These are phyloP conservation scores for Seriola rivoliana DNA, from an alignment of 2,113 vertebrate genomes.

Conservation along the genomic window DNA sequence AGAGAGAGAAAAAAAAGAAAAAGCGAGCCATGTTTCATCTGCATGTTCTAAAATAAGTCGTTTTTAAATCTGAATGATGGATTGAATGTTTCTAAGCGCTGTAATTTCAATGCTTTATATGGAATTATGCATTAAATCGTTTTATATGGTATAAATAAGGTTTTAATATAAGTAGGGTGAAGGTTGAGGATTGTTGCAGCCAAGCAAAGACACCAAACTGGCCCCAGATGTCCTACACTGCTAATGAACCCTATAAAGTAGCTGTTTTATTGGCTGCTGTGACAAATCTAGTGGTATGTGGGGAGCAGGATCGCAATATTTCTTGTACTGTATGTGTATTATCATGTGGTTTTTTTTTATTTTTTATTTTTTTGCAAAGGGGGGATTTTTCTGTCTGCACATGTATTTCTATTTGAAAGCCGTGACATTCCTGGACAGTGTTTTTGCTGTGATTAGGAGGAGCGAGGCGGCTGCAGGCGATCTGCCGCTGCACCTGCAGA, in stretches of 20 bases:
- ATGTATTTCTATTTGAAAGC: not conserved
- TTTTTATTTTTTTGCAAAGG: not conserved
- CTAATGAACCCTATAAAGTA: not conserved
- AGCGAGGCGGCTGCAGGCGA: not conserved
- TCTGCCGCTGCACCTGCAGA: not conserved
- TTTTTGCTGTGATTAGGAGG: not conserved
- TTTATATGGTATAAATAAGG: slow-evolving; percentile 11
- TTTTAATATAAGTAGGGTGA: not conserved
- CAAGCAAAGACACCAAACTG: not conserved
- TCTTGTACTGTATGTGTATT: not conserved
- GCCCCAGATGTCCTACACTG: slow-evolving; percentile 21
- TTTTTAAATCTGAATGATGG: not conserved
- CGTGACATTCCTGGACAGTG: not conserved
- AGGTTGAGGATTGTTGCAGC: not conserved
- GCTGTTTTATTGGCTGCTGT: slow-evolving; percentile 15
- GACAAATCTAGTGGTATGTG: not conserved
- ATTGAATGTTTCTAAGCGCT: slow-evolving; percentile 8
- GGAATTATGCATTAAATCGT: slow-evolving; percentile 13
- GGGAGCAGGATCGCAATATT: not conserved
- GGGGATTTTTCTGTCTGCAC: not conserved
- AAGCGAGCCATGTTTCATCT: not conserved
- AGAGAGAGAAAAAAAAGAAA: no score
- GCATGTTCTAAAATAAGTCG: not conserved
- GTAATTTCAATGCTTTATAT: not conserved
- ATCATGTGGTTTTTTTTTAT: no score